phyloP scores from a whole-genome alignment of 2,888 invertebrate species.

The Copidosoma aretas region DNA sequence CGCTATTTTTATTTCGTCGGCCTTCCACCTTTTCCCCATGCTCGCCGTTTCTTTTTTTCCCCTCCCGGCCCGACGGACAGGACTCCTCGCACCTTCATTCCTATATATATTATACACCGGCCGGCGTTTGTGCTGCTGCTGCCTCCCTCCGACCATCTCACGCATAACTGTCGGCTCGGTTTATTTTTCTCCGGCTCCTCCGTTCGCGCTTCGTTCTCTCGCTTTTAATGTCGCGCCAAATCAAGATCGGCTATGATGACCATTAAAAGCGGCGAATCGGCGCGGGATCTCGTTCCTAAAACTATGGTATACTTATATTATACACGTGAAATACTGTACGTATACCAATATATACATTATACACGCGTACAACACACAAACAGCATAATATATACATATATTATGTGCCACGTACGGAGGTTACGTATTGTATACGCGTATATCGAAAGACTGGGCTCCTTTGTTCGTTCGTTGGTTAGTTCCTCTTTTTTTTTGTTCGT shows the following conservation, averaged over 20 bases:
- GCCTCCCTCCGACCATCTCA: too few relatives aligned
- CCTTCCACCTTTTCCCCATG: neutral
- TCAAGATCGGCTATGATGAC: conserved; percentile 38
- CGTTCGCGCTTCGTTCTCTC: conserved; percentile 18
- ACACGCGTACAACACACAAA: neutral
- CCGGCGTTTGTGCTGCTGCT: too few relatives aligned
- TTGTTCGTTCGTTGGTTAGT: neutral
- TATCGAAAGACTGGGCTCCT: too few relatives aligned
- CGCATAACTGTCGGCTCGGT: neutral
- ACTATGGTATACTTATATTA: too few relatives aligned
- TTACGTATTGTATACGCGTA: too few relatives aligned
- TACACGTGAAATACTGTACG: neutral
- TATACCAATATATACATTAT: neutral
- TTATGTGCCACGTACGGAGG: too few relatives aligned
- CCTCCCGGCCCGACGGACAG: neutral
- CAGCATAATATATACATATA: too few relatives aligned
- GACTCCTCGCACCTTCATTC: too few relatives aligned
- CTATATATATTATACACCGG: too few relatives aligned
- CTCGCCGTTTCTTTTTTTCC: neutral
- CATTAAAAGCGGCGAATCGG: conserved; percentile 39
- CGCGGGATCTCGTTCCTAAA: conserved; percentile 50
- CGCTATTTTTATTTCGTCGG: conserved; percentile 32
- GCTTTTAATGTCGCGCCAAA: conserved; percentile 38
- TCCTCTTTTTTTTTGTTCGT: neutral
- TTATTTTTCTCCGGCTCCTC: conserved; percentile 1